These are phyloP conservation scores for Noctua janthe DNA, from an alignment of 2,888 invertebrate species.

Conservation along the genomic window DNA sequence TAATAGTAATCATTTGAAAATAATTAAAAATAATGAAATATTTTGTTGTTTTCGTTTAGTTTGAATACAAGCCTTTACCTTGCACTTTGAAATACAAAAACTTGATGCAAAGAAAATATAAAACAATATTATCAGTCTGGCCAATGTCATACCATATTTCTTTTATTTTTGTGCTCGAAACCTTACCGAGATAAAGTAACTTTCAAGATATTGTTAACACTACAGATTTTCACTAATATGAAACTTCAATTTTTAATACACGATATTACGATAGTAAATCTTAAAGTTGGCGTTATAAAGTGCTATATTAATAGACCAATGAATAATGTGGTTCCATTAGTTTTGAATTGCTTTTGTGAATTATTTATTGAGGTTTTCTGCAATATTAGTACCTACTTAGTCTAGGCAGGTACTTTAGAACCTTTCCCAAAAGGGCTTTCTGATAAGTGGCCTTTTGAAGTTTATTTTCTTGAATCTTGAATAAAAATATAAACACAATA, in stretches of 20 bases:
- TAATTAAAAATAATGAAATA: not conserved
- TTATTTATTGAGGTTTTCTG: conserved; percentile 50
- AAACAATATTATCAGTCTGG: conserved; percentile 50
- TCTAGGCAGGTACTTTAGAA: conserved; percentile 15
- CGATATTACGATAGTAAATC: conserved; percentile 42
- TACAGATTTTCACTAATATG: conserved; percentile 29
- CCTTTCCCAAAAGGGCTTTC: not conserved
- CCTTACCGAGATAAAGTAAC: conserved; percentile 27
- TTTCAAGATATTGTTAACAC: conserved; percentile 39
- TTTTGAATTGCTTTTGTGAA: conserved; percentile 41
- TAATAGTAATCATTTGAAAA: not conserved
- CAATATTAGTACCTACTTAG: conserved; percentile 25
- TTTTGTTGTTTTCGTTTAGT: not conserved
- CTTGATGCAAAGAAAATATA: conserved; percentile 49
- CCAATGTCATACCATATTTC: conserved; percentile 15
- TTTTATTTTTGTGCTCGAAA: conserved; percentile 32
- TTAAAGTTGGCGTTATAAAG: conserved; percentile 35
- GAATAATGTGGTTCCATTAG: conserved; percentile 42
- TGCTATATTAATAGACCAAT: conserved; percentile 46
- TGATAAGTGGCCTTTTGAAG: conserved; percentile 3
- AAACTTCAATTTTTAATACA: conserved; percentile 21
- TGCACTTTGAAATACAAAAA: conserved; percentile 48
- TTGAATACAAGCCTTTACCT: conserved; percentile 34
- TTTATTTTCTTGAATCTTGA: not conserved
- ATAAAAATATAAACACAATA: conserved; percentile 9